Conservation (phyloP, 2,113 vertebrate genomes). For the Odobenus rosmarus region DNA sequence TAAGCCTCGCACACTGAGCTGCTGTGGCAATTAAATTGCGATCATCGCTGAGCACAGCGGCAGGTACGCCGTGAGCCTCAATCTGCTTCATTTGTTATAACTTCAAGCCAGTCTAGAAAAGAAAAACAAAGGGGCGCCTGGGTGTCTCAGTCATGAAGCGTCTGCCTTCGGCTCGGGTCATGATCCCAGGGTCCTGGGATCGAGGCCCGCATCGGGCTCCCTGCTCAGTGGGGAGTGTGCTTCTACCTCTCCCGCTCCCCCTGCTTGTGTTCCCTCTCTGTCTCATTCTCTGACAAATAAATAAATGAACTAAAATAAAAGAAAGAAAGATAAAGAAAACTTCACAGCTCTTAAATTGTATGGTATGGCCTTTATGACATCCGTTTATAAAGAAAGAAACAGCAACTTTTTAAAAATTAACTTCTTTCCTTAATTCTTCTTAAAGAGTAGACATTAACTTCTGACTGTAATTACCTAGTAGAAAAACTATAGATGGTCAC, state of each 20-base stretch:
- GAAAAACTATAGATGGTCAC: background rate
- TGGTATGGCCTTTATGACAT: background rate
- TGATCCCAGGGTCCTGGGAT: background rate
- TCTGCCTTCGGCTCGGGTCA: background rate
- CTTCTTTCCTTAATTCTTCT: background rate
- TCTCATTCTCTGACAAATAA: background rate
- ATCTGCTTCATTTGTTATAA: background rate
- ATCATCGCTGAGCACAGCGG: accelerated
- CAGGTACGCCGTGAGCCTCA: accelerated
- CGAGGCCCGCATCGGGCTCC: too few relatives aligned
- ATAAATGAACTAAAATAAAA: background rate
- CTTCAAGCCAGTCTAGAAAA: background rate
- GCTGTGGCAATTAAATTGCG: too few relatives aligned
- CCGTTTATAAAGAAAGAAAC: background rate
- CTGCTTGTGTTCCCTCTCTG: background rate
- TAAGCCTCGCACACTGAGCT: background rate
- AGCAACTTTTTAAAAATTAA: background rate
- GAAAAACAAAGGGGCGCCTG: background rate
- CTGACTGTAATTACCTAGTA: background rate
- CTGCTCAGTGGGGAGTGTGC: background rate
- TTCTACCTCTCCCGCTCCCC: background rate
- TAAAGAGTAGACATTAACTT: background rate
- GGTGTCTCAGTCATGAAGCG: background rate
- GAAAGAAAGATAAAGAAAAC: background rate
- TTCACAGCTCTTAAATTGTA: background rate